Conservation (phyloP, 2,888 invertebrate genomes). For the Diarsia dahlii region DNA sequence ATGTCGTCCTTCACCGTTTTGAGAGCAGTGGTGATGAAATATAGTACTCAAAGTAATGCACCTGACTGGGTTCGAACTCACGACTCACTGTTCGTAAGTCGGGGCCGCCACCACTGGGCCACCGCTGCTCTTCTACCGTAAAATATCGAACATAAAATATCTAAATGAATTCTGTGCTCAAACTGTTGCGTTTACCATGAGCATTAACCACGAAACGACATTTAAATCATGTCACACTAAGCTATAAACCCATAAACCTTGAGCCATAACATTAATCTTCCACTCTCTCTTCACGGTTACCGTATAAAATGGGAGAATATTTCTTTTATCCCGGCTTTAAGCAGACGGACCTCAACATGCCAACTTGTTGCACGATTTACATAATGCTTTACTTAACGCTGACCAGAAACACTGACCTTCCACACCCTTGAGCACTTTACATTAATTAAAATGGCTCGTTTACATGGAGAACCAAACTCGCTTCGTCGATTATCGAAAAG, state of each 20-base stretch:
- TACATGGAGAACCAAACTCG: not conserved
- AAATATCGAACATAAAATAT: not conserved
- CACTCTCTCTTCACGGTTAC: not conserved
- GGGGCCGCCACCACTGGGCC: no score
- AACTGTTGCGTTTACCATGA: not conserved
- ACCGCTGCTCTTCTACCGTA: no score
- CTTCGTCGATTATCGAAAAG: not conserved
- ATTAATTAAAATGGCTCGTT: slow-evolving; percentile 32
- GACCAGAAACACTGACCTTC: slow-evolving; percentile 46
- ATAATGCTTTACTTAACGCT: slow-evolving; percentile 59
- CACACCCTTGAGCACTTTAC: slow-evolving; percentile 11
- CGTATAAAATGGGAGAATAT: slow-evolving; percentile 32
- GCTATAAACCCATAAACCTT: not conserved
- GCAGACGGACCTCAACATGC: slow-evolving; percentile 30
- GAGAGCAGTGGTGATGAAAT: no score
- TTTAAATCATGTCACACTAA: slow-evolving; percentile 11
- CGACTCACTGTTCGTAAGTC: no score
- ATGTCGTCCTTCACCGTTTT: no score
- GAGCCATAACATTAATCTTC: slow-evolving; percentile 32
- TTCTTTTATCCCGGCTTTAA: slow-evolving; percentile 45
- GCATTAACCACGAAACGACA: not conserved
- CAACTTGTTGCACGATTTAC: slow-evolving; percentile 64
- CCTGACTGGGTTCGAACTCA: no score
- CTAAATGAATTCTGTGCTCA: not conserved
- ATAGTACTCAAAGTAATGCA: no score